A percentile compares a stretch with the other conserved stretches of the same genome.
These are phyloP conservation scores for Dascillus cervinus DNA, from an alignment of 2,888 invertebrate genomes.

Conservation along the genomic window DNA sequence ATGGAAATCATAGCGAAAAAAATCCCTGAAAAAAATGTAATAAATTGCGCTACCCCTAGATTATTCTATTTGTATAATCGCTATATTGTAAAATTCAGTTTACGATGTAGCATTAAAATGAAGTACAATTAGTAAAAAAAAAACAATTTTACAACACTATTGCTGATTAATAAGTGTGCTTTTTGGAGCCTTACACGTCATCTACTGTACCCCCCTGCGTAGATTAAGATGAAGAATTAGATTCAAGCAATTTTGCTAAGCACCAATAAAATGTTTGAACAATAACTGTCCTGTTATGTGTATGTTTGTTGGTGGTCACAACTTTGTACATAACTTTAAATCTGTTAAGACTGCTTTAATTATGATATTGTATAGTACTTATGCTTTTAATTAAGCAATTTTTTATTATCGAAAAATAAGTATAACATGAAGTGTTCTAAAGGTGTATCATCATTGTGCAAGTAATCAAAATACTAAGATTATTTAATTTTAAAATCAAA, in stretches of 20 bases:
- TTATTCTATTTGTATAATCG: neutral
- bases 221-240: too few species aligned
- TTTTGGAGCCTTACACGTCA: neutral
- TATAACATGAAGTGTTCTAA: slow-evolving; percentile 13
- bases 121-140: slow-evolving; percentile 3
- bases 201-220: too few species aligned
- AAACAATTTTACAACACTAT: slow-evolving; percentile 8
- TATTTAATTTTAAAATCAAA: too few species aligned
- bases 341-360: slow-evolving; percentile 29
- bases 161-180: neutral
- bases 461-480: too few species aligned
- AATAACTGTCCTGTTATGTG: too few species aligned
- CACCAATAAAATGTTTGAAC: too few species aligned
- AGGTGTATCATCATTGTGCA: slow-evolving; percentile 19
- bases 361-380: slow-evolving; percentile 24
- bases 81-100: slow-evolving; percentile 5
- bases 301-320: slow-evolving; percentile 10
- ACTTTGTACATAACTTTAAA: slow-evolving; percentile 23
- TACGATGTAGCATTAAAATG: neutral
- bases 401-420: slow-evolving; percentile 8
- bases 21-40: too few species aligned
- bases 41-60: neutral
- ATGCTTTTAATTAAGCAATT: slow-evolving; percentile 4
- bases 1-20: too few species aligned
- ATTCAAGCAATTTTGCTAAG: too few species aligned